phyloP scores from a whole-genome alignment of 2,888 invertebrate genomes.

The Meandrusa payeni region DNA sequence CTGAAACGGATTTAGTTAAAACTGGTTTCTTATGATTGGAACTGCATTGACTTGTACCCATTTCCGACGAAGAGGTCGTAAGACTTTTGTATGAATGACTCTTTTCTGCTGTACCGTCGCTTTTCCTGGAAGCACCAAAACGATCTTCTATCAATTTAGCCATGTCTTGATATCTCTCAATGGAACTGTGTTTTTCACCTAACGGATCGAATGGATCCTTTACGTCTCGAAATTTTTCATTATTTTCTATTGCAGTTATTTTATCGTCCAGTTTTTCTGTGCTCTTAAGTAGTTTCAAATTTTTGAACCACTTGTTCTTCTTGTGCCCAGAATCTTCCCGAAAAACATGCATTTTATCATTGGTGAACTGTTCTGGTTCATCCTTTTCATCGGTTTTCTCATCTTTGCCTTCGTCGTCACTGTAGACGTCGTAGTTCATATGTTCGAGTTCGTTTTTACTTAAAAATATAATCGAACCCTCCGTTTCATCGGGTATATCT shows the following conservation, averaged over 20 bases:
- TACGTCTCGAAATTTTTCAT: slow-evolving; percentile 61
- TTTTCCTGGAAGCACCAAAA: slow-evolving; percentile 77
- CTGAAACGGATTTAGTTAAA: slow-evolving; percentile 74
- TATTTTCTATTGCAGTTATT: slow-evolving; percentile 61
- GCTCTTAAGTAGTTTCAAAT: slow-evolving; percentile 76
- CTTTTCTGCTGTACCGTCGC: slow-evolving; percentile 71
- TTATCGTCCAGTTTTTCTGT: slow-evolving; percentile 73
- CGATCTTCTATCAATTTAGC: slow-evolving; percentile 85
- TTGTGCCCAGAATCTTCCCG: slow-evolving; percentile 76
- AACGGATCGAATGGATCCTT: slow-evolving; percentile 81
- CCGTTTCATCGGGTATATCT: slow-evolving; percentile 81
- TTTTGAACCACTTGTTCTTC: slow-evolving; percentile 84
- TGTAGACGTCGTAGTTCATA: slow-evolving; percentile 80
- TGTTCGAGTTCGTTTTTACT: slow-evolving; percentile 84
- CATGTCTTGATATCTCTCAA: slow-evolving; percentile 87
- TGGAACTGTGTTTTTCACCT: slow-evolving; percentile 84
- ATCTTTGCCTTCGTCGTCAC: slow-evolving; percentile 73
- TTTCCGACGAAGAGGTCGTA: slow-evolving; percentile 76
- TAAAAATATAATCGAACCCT: slow-evolving; percentile 84
- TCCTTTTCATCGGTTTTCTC: slow-evolving; percentile 65
- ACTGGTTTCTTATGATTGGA: slow-evolving; percentile 73
- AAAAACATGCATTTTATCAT: slow-evolving; percentile 75
- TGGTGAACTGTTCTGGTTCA: slow-evolving; percentile 63
- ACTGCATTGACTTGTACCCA: slow-evolving; percentile 75
- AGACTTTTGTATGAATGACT: slow-evolving; percentile 76